phyloP scores from a whole-genome alignment of 1,140 invertebrate genomes.

The Lepidostoma basale region DNA sequence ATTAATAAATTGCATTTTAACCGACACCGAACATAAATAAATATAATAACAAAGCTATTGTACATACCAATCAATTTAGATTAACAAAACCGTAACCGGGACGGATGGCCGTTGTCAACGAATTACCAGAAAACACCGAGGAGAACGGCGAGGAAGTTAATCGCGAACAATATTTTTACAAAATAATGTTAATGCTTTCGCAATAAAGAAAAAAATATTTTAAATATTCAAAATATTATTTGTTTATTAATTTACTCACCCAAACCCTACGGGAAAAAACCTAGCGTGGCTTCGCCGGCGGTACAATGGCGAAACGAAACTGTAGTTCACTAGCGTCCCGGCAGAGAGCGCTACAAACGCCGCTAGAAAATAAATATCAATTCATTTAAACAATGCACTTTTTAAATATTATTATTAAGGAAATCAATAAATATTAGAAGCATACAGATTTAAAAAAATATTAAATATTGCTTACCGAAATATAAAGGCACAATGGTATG shows the following conservation, averaged over 20 bases:
- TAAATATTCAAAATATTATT: slow-evolving; percentile 4
- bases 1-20: too few relatives aligned
- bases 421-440: neutral
- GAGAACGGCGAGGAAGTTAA: neutral
- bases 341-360: slow-evolving; percentile 17
- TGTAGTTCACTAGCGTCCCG: slow-evolving; percentile 21
- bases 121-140: neutral
- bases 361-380: slow-evolving; percentile 12
- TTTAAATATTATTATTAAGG: neutral
- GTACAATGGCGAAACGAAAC: slow-evolving; percentile 26
- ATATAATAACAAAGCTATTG: too few relatives aligned
- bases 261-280: slow-evolving; percentile 4
- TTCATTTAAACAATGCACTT: slow-evolving; percentile 1
- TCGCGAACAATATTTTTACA: neutral
- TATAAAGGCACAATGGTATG: slow-evolving; percentile 7
- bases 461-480: neutral
- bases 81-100: too few relatives aligned
- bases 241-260: slow-evolving; percentile 21
- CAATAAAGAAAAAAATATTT: neutral
- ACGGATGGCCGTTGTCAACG: neutral
- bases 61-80: too few relatives aligned
- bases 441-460: slow-evolving; percentile 1
- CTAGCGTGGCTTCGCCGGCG: slow-evolving; percentile 27
- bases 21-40: too few relatives aligned
- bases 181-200: too few relatives aligned